Evolutionary conservation across 2,797 vertebrate genomes (phyloP).

Genomic region (Peromyscus melanophrys): DNA sequence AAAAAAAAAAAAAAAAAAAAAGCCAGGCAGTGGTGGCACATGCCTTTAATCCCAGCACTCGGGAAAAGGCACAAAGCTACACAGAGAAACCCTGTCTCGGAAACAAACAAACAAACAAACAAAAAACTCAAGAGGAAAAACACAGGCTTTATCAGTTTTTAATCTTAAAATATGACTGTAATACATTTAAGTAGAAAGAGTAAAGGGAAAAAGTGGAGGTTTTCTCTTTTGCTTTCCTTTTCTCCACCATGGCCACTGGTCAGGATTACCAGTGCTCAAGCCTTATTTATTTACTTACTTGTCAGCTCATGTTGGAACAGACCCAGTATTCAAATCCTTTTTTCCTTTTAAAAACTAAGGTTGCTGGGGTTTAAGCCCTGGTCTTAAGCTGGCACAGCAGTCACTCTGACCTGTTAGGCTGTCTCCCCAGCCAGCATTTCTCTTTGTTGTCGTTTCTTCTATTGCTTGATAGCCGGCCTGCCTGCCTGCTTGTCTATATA

Average conservation of each 20-base stretch:
- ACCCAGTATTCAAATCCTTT: not conserved
- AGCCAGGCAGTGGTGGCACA: too few relatives aligned
- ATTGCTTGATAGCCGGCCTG: not conserved
- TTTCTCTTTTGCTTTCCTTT: constrained; percentile 20
- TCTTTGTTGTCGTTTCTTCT: not conserved
- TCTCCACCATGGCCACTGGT: not conserved
- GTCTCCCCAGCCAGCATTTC: too few relatives aligned
- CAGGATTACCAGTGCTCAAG: not conserved
- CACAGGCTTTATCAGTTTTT: not conserved
- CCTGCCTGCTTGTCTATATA: not conserved
- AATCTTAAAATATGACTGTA: constrained; percentile 59
- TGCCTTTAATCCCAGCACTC: too few relatives aligned
- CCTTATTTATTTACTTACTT: constrained; percentile 18
- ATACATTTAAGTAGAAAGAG: constrained; percentile 50
- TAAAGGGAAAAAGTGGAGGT: not conserved
- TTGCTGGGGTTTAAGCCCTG: not conserved
- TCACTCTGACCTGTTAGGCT: too few relatives aligned
- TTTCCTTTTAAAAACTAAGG: not conserved
- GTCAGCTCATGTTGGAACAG: constrained; percentile 2
- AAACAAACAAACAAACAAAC: too few relatives aligned
- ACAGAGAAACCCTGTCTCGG: too few relatives aligned
- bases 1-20: too few relatives aligned
- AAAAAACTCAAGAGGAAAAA: too few relatives aligned
- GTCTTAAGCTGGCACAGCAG: not conserved
- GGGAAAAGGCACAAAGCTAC: too few relatives aligned